Evolutionary conservation across 2,113 vertebrate genomes (phyloP).

Genomic region (Myanophis thanlyinensis): DNA sequence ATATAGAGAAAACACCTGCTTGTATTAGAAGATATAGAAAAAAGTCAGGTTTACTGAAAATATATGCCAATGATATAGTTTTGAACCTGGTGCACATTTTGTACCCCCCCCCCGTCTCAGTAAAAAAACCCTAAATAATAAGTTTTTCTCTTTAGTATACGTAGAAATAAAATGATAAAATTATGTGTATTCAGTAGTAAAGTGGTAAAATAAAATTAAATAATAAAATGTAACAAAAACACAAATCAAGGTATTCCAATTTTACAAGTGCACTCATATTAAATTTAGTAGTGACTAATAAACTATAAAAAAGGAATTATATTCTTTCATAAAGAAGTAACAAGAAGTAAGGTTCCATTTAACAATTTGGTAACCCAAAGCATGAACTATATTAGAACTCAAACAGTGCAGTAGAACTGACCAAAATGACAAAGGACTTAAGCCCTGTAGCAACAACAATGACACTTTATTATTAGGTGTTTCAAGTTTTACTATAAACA

Average conservation of each 20-base stretch:
- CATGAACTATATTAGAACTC: slow-evolving; percentile 6
- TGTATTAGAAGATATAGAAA: neutral
- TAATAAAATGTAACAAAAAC: neutral
- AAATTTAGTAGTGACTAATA: neutral
- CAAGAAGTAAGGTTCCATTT: slow-evolving; percentile 21
- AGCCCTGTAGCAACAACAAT: neutral
- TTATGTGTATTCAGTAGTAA: neutral
- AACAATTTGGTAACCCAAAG: slow-evolving; percentile 31
- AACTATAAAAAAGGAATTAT: neutral
- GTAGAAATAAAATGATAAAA: neutral
- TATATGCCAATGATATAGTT: neutral
- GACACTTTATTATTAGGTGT: neutral
- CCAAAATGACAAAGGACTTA: neutral
- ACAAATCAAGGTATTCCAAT: neutral
- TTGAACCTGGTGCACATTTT: neutral
- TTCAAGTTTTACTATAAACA: slow-evolving; percentile 31
- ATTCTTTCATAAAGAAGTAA: neutral
- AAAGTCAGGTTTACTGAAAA: no score
- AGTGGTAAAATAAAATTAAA: neutral
- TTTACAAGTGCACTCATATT: neutral
- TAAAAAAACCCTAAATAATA: neutral
- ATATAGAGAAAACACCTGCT: neutral
- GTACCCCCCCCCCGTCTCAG: neutral
- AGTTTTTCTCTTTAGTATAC: neutral
- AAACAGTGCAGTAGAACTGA: slow-evolving; percentile 29